phyloP scores from a whole-genome alignment of 2,797 vertebrate genomes.

The Tolypeutes matacus region DNA sequence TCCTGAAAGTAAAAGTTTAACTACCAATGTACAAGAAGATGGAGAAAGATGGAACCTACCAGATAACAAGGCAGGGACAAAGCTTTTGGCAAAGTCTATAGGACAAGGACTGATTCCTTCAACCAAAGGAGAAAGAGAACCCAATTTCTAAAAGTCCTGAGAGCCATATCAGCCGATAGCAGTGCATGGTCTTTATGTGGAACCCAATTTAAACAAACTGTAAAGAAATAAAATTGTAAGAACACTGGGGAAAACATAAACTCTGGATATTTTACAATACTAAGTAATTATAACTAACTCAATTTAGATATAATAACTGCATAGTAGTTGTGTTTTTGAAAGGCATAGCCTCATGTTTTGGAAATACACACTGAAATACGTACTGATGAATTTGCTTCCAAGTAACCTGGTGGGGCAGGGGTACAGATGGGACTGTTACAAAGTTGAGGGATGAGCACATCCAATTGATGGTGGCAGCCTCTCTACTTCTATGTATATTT shows the following conservation, averaged over 20 bases:
- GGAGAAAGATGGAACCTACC: neutral
- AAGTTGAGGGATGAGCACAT: neutral
- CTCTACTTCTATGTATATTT: neutral
- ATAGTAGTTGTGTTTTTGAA: neutral
- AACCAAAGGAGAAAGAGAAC: neutral
- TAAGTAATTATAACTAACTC: neutral
- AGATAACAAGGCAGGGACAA: too few species aligned
- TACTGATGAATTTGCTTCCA: neutral
- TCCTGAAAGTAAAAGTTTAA: neutral
- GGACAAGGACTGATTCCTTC: neutral
- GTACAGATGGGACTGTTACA: too few species aligned
- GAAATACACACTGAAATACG: neutral
- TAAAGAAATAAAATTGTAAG: neutral
- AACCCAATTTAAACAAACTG: neutral
- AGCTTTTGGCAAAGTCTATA: too few species aligned
- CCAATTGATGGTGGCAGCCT: fast-evolving
- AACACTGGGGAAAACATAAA: neutral
- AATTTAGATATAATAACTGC: neutral
- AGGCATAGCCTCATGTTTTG: neutral
- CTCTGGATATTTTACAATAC: neutral
- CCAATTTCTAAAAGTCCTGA: neutral
- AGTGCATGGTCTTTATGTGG: neutral
- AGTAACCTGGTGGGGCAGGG: fast-evolving
- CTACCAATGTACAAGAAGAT: neutral
- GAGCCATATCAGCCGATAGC: neutral